Base-by-base conservation (phyloP, 2,113 vertebrate genomes). In the Pseudopodoces humilis region DNA sequence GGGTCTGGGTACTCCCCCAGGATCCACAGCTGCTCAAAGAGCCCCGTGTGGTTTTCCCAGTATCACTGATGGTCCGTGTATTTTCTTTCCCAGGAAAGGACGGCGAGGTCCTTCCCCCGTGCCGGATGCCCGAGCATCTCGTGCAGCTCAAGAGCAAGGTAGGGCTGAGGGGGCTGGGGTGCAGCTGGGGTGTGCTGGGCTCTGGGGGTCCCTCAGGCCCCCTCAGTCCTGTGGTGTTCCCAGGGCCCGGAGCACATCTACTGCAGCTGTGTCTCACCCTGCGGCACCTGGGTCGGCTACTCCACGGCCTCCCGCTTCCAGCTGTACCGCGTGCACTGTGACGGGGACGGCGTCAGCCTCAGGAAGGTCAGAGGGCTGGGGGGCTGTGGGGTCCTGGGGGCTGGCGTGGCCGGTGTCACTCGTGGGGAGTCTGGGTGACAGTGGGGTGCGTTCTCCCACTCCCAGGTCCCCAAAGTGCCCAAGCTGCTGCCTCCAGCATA, bases 81-180 rank as follows among this genome's bases (percentile, higher is more conserved):
- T 7, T 91, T 74, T 56, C 68, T 94, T 22, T 85, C 83, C 52
- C 88, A 99, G 99, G 99, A n/a, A 97, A 95, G 55, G 97, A 98
- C 4, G 99, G 99, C 0, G 98, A 99, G 56, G 86, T 97, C 88
- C 98, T 99, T 44, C 95, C 98, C 43, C 88, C 99, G 63, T 98
- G 98, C 93, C 98, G 91, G 59, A 98, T 98, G 83, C 99, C 99
- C 10, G 99, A 99, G 96, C 99, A 99, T 72, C 98, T 99, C 15
- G 81, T 99, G 35, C 98, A 99, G 89, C 98, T 99, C 55, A 99
- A 99, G 96, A 97, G 97, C 91, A 99, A 99, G 99, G 99, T 99
- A 93, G 94, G 96, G 30, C 71, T 46, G 39, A 62, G 49, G 1
- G 35, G 33, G 21, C 44, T 7, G 17, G 13, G 12, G 37, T n/a